Evolutionary conservation across 2,797 vertebrate species (phyloP).

Genomic region (Rhincodon typus): DNA sequence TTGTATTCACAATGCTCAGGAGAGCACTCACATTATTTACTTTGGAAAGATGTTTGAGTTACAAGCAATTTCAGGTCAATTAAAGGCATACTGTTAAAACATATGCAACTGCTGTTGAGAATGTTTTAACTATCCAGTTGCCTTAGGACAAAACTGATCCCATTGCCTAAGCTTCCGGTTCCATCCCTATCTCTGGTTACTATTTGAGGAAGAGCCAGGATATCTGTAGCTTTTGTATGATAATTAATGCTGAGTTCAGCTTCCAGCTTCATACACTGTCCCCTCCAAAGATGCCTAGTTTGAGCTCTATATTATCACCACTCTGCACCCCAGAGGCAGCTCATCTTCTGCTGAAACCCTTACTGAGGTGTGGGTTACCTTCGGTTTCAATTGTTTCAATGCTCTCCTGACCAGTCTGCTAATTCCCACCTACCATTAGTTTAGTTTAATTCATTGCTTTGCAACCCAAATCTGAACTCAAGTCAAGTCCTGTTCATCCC

Average conservation of each 20-base stretch:
- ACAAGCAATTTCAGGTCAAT: conserved; percentile 7
- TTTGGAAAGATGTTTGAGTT: conserved; percentile 11
- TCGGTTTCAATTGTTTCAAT: neutral
- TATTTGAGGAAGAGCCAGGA: neutral
- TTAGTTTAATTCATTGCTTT: neutral
- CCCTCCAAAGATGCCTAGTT: neutral
- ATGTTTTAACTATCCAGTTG: neutral
- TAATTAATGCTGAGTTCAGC: neutral
- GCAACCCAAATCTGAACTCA: neutral
- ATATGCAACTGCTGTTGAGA: neutral
- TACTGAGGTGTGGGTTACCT: neutral
- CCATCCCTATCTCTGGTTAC: neutral
- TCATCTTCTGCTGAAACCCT: neutral
- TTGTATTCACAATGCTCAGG: neutral
- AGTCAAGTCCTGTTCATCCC: neutral
- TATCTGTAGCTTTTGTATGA: no score
- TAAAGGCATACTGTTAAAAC: neutral
- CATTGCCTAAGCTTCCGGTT: neutral
- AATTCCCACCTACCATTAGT: neutral
- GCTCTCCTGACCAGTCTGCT: neutral
- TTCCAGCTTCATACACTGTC: neutral
- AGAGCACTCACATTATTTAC: neutral
- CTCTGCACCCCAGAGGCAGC: no score
- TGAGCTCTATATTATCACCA: neutral
- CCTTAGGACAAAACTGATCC: neutral